These are phyloP conservation scores for Epinotia bilunana DNA, from an alignment of 2,888 invertebrate genomes.

Conservation along the genomic window DNA sequence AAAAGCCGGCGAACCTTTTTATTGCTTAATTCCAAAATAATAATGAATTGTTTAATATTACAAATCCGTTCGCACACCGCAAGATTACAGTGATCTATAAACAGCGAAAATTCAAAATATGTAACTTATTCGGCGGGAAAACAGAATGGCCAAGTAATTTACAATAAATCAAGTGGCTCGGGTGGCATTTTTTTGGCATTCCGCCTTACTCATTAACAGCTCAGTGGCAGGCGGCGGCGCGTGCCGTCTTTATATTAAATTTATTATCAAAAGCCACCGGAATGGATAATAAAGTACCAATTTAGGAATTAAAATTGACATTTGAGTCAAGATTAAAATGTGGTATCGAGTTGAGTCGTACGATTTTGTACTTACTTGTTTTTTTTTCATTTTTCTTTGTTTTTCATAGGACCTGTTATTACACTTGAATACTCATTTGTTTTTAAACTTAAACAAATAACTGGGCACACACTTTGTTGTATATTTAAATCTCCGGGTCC, in stretches of 20 bases:
- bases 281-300: constrained; percentile 24
- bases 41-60: not conserved
- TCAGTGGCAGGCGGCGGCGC: constrained; percentile 39
- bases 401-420: no score
- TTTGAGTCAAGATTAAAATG: not conserved
- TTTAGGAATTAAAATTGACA: not conserved
- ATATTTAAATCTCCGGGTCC: no score
- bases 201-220: constrained; percentile 42
- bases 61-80: not conserved
- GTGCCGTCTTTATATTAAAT: constrained; percentile 32
- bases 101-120: constrained; percentile 15
- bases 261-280: constrained; percentile 27
- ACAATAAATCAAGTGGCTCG: constrained; percentile 41
- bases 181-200: constrained; percentile 43
- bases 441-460: no score
- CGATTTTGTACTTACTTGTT: no score
- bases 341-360: no score
- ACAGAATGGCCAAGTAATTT: constrained; percentile 40
- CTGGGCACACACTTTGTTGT: no score
- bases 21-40: no score
- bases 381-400: no score
- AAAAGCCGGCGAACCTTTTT: no score
- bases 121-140: constrained; percentile 29
- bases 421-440: no score
- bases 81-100: not conserved